phyloP scores from a whole-genome alignment of 2,888 invertebrate species.

The Coleophora deauratella region DNA sequence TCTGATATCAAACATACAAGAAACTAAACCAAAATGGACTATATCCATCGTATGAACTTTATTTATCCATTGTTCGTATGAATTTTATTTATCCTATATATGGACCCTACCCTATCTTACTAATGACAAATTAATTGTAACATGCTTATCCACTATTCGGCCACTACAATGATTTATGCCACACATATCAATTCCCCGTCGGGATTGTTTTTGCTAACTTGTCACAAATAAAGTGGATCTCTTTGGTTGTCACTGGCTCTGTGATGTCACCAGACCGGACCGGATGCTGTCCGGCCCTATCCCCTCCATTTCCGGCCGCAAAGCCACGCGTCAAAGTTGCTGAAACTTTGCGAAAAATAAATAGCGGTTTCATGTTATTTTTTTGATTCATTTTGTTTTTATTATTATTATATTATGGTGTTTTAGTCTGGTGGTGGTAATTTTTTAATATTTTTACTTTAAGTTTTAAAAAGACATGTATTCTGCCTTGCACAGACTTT shows the following conservation, averaged over 20 bases:
- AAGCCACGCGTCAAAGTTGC: constrained; percentile 40
- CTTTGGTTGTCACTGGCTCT: not conserved
- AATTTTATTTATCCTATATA: too few relatives aligned
- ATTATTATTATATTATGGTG: too few relatives aligned
- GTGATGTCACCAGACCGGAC: constrained; percentile 7
- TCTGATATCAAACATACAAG: too few relatives aligned
- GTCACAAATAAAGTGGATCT: constrained; percentile 28
- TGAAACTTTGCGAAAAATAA: constrained; percentile 33
- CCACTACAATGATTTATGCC: constrained; percentile 27
- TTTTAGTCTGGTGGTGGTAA: too few relatives aligned
- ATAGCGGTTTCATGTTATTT: constrained; percentile 6
- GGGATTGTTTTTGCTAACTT: constrained; percentile 38
- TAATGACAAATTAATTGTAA: constrained; percentile 17
- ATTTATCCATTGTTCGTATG: too few relatives aligned
- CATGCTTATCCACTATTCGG: constrained; percentile 36
- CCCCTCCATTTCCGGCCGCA: constrained; percentile 59
- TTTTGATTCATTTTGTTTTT: not conserved
- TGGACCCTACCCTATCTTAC: constrained; percentile 1
- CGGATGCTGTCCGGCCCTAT: constrained; percentile 60
- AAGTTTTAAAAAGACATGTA: too few relatives aligned
- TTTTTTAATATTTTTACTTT: too few relatives aligned
- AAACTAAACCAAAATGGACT: too few relatives aligned
- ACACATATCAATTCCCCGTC: too few relatives aligned
- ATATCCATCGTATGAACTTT: too few relatives aligned
- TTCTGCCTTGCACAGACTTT: too few relatives aligned